Base-by-base conservation (phyloP, 1,140 invertebrate species). In the Aporrectodea caliginosa region DNA sequence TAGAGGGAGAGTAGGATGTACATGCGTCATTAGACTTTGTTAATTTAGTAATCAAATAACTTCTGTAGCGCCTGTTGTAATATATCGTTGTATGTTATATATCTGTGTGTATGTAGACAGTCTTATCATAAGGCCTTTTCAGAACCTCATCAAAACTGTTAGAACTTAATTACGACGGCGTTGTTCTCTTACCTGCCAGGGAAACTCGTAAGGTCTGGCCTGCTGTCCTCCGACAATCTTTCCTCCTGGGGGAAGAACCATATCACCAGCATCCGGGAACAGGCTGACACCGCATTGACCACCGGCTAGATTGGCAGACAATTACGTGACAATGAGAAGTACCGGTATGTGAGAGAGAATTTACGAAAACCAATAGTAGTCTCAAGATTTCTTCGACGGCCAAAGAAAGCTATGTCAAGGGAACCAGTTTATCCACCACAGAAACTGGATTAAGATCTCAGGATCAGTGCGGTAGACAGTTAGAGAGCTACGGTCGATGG, bases 131-230 rank as follows among this genome's bases (percentile, higher is more conserved):
- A n/a, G n/a, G n/a, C n/a, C n/a, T n/a, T n/a, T n/a, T n/a, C n/a
- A n/a, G n/a, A n/a, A n/a, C n/a, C n/a, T n/a, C n/a, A n/a, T n/a
- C n/a, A n/a, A n/a, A n/a, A n/a, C n/a, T n/a, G n/a, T n/a, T n/a
- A n/a, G n/a, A n/a, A n/a, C n/a, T n/a, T n/a, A n/a, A n/a, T n/a
- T n/a, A n/a, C n/a, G n/a, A n/a, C n/a, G n/a, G n/a, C n/a, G n/a
- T n/a, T n/a, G n/a, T n/a, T n/a, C n/a, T 6, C 30, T 32, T 70
- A 78, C 77, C 77, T 78, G 77, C 77, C 77, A 78, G 1, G 77
- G 77, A 35, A 78, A 78, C 33, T 78, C 77, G 58, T 78, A 30
- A 2, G 68, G 77, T 72, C 77, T 69, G 14, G 77, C 77, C n/a
- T 71, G 43, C 12, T 31, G 16, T 22, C 77, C 77, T 30, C 77